Percentiles rank a stretch among this genome's conserved stretches.
phyloP scores from a whole-genome alignment of 2,888 invertebrate species.

The Lasioglossum malachurum region DNA sequence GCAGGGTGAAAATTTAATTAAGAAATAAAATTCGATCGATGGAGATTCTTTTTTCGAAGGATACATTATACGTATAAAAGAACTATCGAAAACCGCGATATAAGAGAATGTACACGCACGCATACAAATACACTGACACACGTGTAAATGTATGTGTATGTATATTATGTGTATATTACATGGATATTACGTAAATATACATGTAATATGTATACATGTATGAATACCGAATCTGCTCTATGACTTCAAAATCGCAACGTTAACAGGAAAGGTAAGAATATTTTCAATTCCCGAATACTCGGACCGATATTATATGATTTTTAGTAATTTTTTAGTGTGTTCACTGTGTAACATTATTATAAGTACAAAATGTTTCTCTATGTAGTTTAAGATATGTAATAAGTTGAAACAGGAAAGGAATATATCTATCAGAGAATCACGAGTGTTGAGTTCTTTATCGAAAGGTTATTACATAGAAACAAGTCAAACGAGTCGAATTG shows the following conservation, averaged over 20 bases:
- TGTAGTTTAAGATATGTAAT: conserved; percentile 62
- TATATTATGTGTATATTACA: neutral
- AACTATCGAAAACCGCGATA: neutral
- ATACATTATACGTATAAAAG: neutral
- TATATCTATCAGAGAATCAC: conserved; percentile 60
- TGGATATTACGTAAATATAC: neutral
- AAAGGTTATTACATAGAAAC: neutral
- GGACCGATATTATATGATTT: conserved; percentile 45
- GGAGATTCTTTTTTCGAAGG: neutral
- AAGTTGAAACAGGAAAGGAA: conserved; percentile 56
- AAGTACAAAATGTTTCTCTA: conserved; percentile 59
- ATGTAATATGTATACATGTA: neutral
- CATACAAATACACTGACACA: conserved; percentile 10
- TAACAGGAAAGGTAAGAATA: conserved; percentile 33
- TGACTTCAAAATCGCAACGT: conserved; percentile 55
- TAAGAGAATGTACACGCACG: conserved; percentile 7
- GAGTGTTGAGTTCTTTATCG: conserved; percentile 52
- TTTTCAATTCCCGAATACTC: conserved; percentile 49
- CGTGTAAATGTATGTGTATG: neutral
- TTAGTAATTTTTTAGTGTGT: conserved; percentile 55
- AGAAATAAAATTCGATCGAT: conserved; percentile 2
- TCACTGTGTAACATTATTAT: conserved; percentile 57
- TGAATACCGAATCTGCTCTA: conserved; percentile 37
- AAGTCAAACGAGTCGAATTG: neutral
- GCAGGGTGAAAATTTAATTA: conserved; percentile 4